Evolutionary conservation across 1,140 invertebrate genomes (phyloP).

Genomic region (Macrobrachium rosenbergii): DNA sequence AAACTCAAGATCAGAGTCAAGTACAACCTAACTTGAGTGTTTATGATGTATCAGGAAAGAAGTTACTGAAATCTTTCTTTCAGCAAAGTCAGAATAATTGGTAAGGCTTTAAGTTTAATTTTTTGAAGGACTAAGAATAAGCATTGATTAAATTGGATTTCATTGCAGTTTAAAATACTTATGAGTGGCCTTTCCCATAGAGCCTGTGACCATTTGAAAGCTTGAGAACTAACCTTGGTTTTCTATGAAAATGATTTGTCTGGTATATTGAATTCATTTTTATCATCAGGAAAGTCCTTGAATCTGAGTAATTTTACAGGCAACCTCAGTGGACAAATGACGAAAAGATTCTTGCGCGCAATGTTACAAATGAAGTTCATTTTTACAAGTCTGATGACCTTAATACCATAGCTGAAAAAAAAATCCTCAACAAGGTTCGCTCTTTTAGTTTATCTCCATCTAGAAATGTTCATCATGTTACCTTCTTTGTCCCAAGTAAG

Average conservation of each 20-base stretch:
- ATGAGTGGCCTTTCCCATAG: too few species aligned
- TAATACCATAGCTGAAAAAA: constrained; percentile 44
- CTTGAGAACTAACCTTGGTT: too few species aligned
- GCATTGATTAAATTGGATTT: background rate
- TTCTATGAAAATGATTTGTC: background rate
- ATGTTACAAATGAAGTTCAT: constrained; percentile 56
- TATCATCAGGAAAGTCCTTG: background rate
- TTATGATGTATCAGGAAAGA: constrained; percentile 53
- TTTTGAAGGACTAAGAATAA: background rate
- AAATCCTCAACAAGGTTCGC: constrained; percentile 44
- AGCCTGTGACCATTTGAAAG: too few species aligned
- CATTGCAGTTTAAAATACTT: background rate
- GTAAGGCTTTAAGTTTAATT: constrained; percentile 9
- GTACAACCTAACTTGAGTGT: constrained; percentile 57
- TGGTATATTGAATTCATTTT: too few species aligned
- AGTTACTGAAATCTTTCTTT: constrained; percentile 49
- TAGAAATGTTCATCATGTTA: constrained; percentile 44
- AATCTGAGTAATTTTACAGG: constrained; percentile 26
- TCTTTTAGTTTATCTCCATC: constrained; percentile 60
- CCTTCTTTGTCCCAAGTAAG: constrained; percentile 60
- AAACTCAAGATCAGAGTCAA: constrained; percentile 50
- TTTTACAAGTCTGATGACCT: constrained; percentile 56
- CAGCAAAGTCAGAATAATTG: constrained; percentile 56
- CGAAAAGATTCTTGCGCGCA: constrained; percentile 50
- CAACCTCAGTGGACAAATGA: constrained; percentile 60